Conservation (phyloP, 2,113 vertebrate species). For the Nothocercus julius region DNA sequence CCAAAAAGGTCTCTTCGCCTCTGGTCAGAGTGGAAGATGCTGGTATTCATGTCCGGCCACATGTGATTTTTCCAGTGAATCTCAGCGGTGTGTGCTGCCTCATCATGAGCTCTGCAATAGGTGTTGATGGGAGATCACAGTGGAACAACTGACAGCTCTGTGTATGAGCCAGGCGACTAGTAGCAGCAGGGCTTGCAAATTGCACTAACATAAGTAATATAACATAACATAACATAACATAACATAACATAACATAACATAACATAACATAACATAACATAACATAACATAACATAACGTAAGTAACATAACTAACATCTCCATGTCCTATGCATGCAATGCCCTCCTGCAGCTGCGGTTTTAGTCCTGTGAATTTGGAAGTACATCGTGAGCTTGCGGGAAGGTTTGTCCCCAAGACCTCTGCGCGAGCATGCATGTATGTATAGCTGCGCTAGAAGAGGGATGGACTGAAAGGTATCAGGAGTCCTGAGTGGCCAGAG, state of each 20-base stretch:
- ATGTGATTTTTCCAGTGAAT: not conserved
- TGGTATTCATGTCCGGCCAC: too few relatives aligned
- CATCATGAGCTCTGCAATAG: not conserved
- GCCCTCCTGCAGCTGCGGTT: not conserved
- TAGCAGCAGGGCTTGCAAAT: accelerated
- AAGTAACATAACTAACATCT: not conserved
- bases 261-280: too few relatives aligned
- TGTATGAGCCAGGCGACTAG: not conserved
- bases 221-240: not conserved
- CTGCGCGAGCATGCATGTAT: not conserved
- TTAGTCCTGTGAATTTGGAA: not conserved
- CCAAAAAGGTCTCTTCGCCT: not conserved
- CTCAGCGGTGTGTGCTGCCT: not conserved
- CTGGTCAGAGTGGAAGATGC: not conserved
- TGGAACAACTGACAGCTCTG: not conserved
- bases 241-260: not conserved
- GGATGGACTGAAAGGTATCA: not conserved
- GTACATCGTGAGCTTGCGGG: not conserved
- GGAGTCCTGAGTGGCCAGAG: not conserved
- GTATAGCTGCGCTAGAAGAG: not conserved
- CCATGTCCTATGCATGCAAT: accelerated
- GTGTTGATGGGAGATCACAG: accelerated
- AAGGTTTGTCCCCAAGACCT: not conserved
- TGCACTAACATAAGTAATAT: not conserved
- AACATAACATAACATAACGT: too few relatives aligned